Conservation (phyloP, 2,888 invertebrate genomes). For the Ochropacha duplaris region DNA sequence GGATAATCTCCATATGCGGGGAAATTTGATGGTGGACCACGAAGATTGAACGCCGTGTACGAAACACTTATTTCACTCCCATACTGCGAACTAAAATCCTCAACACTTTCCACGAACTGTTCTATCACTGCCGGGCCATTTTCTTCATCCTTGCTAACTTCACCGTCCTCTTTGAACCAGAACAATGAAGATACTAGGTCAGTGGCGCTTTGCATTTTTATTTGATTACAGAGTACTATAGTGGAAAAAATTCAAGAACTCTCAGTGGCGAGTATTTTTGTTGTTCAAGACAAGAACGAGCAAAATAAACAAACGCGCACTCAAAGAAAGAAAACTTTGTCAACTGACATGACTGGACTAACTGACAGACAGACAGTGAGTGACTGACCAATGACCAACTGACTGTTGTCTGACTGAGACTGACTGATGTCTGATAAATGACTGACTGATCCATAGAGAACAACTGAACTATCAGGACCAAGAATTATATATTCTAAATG, state of each 20-base stretch:
- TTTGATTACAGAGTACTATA: conserved; percentile 13
- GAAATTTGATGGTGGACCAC: conserved; percentile 92
- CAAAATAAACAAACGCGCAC: too few species aligned
- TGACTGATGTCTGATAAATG: too few species aligned
- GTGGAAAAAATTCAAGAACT: too few species aligned
- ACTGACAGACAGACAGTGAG: too few species aligned
- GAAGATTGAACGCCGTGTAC: conserved; percentile 93
- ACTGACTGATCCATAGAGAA: too few species aligned
- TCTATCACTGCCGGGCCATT: conserved; percentile 79
- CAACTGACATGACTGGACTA: too few species aligned
- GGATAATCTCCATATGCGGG: conserved; percentile 96
- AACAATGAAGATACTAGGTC: conserved; percentile 71
- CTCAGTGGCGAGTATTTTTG: too few species aligned
- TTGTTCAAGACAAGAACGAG: too few species aligned
- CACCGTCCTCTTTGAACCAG: conserved; percentile 64
- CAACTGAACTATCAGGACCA: too few species aligned
- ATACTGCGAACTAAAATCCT: conserved; percentile 95
- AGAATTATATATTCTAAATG: too few species aligned
- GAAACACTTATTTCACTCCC: conserved; percentile 94
- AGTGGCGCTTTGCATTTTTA: conserved; percentile 70
- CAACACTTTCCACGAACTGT: conserved; percentile 90
- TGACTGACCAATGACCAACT: neutral
- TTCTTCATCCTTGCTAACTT: conserved; percentile 50
- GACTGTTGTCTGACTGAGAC: too few species aligned
- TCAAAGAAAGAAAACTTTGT: neutral